Percentiles rank a stretch among this genome's conserved stretches.
These are phyloP conservation scores for Montipora capricornis DNA, from an alignment of 64 coral and sea anemone genomes.

Conservation along the genomic window DNA sequence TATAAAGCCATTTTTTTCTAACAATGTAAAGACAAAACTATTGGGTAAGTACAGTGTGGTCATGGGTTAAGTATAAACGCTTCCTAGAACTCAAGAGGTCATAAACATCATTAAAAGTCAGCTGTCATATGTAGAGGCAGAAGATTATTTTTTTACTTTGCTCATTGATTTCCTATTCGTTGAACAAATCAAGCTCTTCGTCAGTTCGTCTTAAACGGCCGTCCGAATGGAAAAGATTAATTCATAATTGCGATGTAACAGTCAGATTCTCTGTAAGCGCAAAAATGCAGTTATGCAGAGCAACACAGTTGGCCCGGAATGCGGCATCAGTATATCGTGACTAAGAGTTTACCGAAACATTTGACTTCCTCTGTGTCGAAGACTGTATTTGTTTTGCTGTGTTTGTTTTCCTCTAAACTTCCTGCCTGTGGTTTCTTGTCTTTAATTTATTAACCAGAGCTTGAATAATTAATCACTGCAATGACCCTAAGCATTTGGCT, in stretches of 20 bases:
- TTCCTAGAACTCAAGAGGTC: slow-evolving; percentile 9
- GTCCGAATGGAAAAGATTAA: background rate
- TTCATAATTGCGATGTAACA: background rate
- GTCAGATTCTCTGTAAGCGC: background rate
- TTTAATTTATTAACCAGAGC: slow-evolving; percentile 52
- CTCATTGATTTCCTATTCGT: background rate
- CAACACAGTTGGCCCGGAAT: background rate
- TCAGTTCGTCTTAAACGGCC: background rate
- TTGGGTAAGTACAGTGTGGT: slow-evolving; percentile 24
- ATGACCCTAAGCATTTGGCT: background rate
- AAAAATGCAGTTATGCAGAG: background rate
- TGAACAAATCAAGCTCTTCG: too few relatives aligned
- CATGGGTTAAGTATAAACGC: background rate
- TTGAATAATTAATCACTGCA: slow-evolving; percentile 13
- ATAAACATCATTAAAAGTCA: background rate
- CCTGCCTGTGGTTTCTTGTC: slow-evolving; percentile 39
- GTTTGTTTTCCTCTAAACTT: slow-evolving; percentile 56
- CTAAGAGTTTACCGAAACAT: slow-evolving; percentile 8
- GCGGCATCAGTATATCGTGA: background rate
- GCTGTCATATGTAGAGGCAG: background rate
- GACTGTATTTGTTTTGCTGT: slow-evolving; percentile 26
- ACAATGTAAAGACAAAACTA: slow-evolving; percentile 29
- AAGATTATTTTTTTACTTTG: background rate
- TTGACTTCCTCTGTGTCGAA: background rate
- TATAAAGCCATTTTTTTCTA: background rate